These are phyloP conservation scores for Lucifuga dentata DNA, from an alignment of 2,113 vertebrate species.

Conservation along the genomic window DNA sequence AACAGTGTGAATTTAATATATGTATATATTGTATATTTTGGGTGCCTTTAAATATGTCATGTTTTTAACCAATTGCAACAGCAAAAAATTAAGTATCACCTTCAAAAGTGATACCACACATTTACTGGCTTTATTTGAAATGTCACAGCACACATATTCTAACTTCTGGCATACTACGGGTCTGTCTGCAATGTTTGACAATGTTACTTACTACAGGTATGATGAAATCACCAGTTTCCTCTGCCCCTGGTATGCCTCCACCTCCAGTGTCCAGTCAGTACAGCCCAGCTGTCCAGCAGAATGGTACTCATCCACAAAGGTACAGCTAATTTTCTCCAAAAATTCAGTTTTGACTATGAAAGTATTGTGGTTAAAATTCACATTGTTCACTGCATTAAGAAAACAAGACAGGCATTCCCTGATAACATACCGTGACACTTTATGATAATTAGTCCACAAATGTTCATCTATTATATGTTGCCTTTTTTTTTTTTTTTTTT, in stretches of 20 bases:
- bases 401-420: too few relatives aligned
- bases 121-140: not conserved
- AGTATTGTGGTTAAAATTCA: not conserved
- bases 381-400: not conserved
- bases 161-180: not conserved
- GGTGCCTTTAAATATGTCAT: slow-evolving; percentile 1
- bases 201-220: slow-evolving; percentile 79
- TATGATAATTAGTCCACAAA: not conserved
- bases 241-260: slow-evolving; percentile 73
- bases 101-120: not conserved
- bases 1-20: too few relatives aligned
- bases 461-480: not conserved
- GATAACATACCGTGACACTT: too few relatives aligned
- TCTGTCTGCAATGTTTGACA: too few relatives aligned
- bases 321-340: slow-evolving; percentile 49
- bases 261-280: slow-evolving; percentile 75
- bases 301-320: slow-evolving; percentile 85
- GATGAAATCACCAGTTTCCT: slow-evolving; percentile 83
- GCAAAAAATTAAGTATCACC: not conserved
- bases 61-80: not conserved
- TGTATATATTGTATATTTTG: too few relatives aligned
- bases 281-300: slow-evolving; percentile 81
- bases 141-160: not conserved
- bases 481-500: not conserved
- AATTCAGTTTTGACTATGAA: not conserved